phyloP scores from a whole-genome alignment of 2,113 vertebrate species.

The Amia ocellicauda region DNA sequence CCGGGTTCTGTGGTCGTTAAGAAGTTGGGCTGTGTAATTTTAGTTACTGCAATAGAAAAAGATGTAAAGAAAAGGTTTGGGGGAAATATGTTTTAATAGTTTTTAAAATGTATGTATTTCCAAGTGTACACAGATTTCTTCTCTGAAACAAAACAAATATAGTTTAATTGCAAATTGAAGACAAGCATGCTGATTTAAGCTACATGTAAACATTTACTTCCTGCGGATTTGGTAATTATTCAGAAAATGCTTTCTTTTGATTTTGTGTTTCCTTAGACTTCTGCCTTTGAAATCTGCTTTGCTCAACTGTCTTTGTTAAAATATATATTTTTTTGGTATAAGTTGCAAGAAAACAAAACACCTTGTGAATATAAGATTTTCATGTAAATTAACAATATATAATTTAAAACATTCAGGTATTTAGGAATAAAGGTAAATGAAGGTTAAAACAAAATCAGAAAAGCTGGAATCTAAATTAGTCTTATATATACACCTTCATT shows the following conservation, averaged over 20 bases:
- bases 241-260: slow-evolving; percentile 22
- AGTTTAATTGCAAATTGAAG: slow-evolving; percentile 22
- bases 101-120: slow-evolving; percentile 10
- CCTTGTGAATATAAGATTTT: no score
- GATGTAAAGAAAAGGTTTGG: not conserved
- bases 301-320: slow-evolving; percentile 16
- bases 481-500: no score
- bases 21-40: not conserved
- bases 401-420: no score
- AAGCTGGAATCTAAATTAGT: no score
- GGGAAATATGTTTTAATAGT: not conserved
- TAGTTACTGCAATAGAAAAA: not conserved
- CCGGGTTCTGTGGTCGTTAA: slow-evolving; percentile 6
- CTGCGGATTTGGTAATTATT: slow-evolving; percentile 27
- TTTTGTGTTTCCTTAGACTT: slow-evolving; percentile 16
- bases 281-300: slow-evolving; percentile 1
- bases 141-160: slow-evolving; percentile 2
- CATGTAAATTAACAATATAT: no score
- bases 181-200: slow-evolving; percentile 18
- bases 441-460: no score
- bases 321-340: not conserved
- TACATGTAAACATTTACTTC: slow-evolving; percentile 24
- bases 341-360: no score
- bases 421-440: no score
- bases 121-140: not conserved